Base-by-base conservation (phyloP, 2,888 invertebrate genomes). In the Microctonus aethiopoides region DNA sequence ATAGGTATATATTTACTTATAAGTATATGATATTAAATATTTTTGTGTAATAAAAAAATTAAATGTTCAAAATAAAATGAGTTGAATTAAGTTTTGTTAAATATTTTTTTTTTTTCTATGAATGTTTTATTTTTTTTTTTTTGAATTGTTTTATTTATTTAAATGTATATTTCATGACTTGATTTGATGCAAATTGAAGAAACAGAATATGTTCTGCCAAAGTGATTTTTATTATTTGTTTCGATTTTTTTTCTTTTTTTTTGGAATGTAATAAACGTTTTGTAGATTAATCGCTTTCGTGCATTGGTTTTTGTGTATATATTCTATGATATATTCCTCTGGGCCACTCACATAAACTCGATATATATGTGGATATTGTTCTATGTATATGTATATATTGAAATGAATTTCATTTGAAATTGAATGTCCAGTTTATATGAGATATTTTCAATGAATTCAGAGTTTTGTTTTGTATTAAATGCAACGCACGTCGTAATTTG, bases 401-500 rank as follows among this genome's bases (percentile, higher is more conserved):
- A n/a, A 24, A 65, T 39, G 56, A 26, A 54, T 65, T 65, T 65
- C 26, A 54, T 46, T 26, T 36, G 39, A 68, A 63, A 68, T 68
- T 51, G 57, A 41, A 39, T 41, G 34, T 63, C 56, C 41, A 22
- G 57, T 41, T 20, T 39, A 61, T 46, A 20, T 36, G 36, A 24
- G 32, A 59, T 29, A 63, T 63, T 57, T 63, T 20, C 32, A 57
- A 63, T 68, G 63, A 68, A 63, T 46, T n/a, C 16, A n/a, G 63
- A 63, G 57, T 41, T 57, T 46, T 36, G 24, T 7, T 36, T 51
- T 60, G 51, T 16, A 46, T 46, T 7, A 46, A 57, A 68, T 68
- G 63, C 57, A 22, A 64, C 63, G 51, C 63, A 63, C 54, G 68
- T 63, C n/a, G n/a, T n/a, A n/a, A n/a, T n/a, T n/a, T n/a, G n/a